Evolutionary conservation across 2,113 vertebrate genomes (phyloP), one percentile per base, ranked within the genome.

Genomic region (Calidris pugnax): DNA sequence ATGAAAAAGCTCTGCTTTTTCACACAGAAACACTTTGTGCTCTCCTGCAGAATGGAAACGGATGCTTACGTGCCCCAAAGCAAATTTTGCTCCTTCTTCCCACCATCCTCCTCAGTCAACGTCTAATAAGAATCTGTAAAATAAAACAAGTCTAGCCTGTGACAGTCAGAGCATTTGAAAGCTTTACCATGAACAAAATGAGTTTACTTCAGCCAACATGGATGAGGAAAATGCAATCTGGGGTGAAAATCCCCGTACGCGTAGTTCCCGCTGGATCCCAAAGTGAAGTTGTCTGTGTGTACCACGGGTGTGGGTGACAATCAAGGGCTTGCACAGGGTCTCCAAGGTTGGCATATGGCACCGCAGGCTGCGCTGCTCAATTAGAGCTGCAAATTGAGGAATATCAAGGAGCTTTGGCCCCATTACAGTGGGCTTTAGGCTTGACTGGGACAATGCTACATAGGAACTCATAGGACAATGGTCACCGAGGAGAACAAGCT

Each of bases 71-170:
- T 1, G 7, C 27, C 63, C 41, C 33, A 68, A 88, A 95, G 79
- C 32, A 83, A 92, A 87, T 81, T 78, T 91, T 7, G 0, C 30
- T 66, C 35, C 21, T 30, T 87, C 28, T 88, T 27, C 10, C 32
- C 21, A 41, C 17, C 3, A 1, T 69, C 71, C 41, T 77, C 14
- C 32, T 27, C 45, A 69, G 43, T 87, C 79, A 82, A 72, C 5
- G 23, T 72, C 72, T 94, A 87, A 93, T 83, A 82, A 93, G 55
- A 87, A 47, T 45, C 66, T 50, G 30, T 67, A 93, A 85, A 96
- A 89, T 85, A 73, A 96, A 96, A 59, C 16, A 82, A 90, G 27
- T 28, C 33, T 59, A 56, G 14, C 14, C 50, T 90, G 37, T 56
- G 59, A 92, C 19, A 85, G 28, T 3, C 32, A 60, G 60, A 90